Percentiles rank a stretch among this genome's conserved stretches.
Conservation (phyloP, 2,113 vertebrate genomes). For the Rhabdomys dilectus region DNA sequence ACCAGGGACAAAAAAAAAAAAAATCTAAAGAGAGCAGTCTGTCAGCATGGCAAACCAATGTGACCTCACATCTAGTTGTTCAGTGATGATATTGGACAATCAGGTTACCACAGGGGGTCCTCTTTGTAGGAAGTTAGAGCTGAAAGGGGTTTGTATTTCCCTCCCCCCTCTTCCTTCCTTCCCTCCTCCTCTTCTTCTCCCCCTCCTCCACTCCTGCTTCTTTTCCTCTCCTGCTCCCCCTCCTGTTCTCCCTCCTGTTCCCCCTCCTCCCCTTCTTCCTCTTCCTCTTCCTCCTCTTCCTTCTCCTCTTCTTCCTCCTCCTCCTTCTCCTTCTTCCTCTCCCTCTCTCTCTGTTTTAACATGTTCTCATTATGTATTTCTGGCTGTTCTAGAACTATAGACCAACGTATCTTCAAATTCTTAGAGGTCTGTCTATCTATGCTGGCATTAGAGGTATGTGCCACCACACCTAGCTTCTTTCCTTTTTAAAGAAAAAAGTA, state of each 20-base stretch:
- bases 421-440: neutral
- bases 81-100: fast-evolving
- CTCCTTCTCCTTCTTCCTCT: neutral
- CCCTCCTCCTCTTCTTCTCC: fast-evolving
- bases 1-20: neutral
- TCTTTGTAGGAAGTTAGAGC: neutral
- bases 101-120: fast-evolving
- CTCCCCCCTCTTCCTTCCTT: no score
- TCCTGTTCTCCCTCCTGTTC: fast-evolving
- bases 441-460: neutral
- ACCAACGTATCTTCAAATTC: neutral
- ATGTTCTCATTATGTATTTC: neutral
- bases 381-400: neutral
- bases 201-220: fast-evolving
- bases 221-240: fast-evolving
- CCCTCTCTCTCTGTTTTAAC: neutral
- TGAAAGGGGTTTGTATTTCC: fast-evolving
- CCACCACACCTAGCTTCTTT: neutral
- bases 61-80: neutral
- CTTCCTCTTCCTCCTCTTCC: fast-evolving
- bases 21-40: neutral
- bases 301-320: fast-evolving
- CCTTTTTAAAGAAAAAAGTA: neutral
- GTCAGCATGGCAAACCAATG: fast-evolving
- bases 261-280: fast-evolving